A percentile compares a stretch with the other conserved stretches of the same genome.
Conservation (phyloP, 2,888 invertebrate species). For the Ochropacha duplaris region DNA sequence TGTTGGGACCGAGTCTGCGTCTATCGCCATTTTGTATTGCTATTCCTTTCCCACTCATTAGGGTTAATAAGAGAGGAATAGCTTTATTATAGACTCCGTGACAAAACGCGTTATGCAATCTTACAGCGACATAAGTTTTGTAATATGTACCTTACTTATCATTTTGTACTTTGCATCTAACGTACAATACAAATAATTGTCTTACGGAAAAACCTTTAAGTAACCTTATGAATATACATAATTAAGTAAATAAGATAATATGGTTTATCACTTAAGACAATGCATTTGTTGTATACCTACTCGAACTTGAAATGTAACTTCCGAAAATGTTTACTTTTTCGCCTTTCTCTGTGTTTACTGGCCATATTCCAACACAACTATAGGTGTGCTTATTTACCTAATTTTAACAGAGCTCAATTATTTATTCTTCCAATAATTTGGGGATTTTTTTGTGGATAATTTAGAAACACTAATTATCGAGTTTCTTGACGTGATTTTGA, state of each 20-base stretch:
- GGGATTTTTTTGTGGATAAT: no score
- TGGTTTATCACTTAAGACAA: not conserved
- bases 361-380: not conserved
- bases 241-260: not conserved
- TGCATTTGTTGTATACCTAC: not conserved
- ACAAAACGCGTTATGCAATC: not conserved
- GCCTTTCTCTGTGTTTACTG: not conserved
- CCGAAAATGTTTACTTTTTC: not conserved
- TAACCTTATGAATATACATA: conserved; percentile 16
- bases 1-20: no score
- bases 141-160: not conserved
- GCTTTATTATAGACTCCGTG: not conserved
- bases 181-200: not conserved
- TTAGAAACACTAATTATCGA: no score
- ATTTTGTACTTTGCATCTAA: not conserved
- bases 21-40: no score
- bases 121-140: not conserved
- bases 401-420: no score
- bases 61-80: no score
- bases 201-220: conserved; percentile 20
- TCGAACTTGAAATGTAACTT: not conserved
- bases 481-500: no score
- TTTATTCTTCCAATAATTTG: no score
- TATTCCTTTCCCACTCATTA: no score
- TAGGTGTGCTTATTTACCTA: not conserved